A percentile compares a stretch with the other conserved stretches of the same genome.
Conservation (phyloP, 2,113 vertebrate species). For the Hylia prasina region DNA sequence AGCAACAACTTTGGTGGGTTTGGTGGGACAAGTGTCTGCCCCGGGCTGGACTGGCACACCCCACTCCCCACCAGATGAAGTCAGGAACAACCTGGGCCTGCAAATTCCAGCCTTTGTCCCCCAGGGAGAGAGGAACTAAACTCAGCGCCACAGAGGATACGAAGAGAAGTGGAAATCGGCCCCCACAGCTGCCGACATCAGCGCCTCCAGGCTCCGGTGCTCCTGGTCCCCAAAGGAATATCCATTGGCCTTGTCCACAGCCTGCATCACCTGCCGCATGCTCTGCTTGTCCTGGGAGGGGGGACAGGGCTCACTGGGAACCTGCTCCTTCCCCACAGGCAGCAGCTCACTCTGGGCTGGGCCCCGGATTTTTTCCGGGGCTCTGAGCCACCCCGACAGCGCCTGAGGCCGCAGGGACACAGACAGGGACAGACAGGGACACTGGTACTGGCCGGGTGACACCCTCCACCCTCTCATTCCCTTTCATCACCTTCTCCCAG, state of each 20-base stretch:
- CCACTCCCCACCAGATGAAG: background rate
- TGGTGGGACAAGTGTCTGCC: background rate
- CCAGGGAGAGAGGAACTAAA: background rate
- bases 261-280: constrained; percentile 84
- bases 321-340: background rate
- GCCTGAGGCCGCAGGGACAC: background rate
- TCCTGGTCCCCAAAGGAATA: constrained; percentile 90
- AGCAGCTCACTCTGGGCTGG: fast-evolving
- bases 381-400: background rate
- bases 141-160: constrained; percentile 77
- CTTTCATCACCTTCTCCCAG: background rate
- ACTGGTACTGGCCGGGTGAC: fast-evolving
- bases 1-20: background rate
- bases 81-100: background rate
- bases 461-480: background rate
- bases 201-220: constrained; percentile 85
- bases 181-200: constrained; percentile 94
- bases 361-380: fast-evolving
- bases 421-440: background rate
- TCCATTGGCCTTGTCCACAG: constrained; percentile 95
- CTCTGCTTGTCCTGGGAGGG: constrained; percentile 87
- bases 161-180: constrained; percentile 92
- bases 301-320: background rate
- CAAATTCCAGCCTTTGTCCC: background rate
- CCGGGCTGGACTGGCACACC: background rate